A percentile compares a stretch with the other conserved stretches of the same genome.
These are phyloP conservation scores for Mormyrus iriodes DNA, from an alignment of 2,113 vertebrate species.

Conservation along the genomic window DNA sequence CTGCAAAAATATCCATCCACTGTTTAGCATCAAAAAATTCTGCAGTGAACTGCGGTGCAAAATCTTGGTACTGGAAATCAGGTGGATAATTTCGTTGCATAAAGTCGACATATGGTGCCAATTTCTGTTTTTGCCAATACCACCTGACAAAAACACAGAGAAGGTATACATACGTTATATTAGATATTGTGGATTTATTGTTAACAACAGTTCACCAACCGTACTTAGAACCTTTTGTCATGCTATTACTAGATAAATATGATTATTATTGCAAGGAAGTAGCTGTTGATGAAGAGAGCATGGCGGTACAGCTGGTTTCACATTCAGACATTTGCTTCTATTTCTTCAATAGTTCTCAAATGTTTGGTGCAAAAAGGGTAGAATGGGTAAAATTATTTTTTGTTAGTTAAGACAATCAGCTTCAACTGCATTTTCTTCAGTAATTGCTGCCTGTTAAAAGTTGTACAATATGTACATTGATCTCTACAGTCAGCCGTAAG, in stretches of 20 bases:
- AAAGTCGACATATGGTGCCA: slow-evolving; percentile 70
- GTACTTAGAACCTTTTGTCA: not conserved
- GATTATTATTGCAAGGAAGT: not conserved
- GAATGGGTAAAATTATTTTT: not conserved
- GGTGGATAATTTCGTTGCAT: slow-evolving; percentile 85
- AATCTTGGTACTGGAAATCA: slow-evolving; percentile 80
- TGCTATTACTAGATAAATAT: not conserved
- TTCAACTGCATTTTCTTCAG: not conserved
- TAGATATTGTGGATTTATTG: not conserved
- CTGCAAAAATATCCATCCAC: slow-evolving; percentile 78
- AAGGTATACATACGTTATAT: not conserved
- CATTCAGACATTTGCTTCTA: not conserved
- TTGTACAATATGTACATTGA: not conserved
- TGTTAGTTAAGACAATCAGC: no score
- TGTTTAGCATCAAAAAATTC: slow-evolving; percentile 79
- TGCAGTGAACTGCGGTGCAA: slow-evolving; percentile 78
- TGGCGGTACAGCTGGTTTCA: not conserved
- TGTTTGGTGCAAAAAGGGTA: not conserved
- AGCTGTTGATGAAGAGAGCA: not conserved
- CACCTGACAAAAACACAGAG: slow-evolving; percentile 63
- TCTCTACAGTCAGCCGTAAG: not conserved
- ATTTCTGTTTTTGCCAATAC: slow-evolving; percentile 76
- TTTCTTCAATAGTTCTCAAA: not conserved
- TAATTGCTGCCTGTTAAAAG: not conserved
- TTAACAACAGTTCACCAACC: not conserved